Conservation (phyloP, 2,797 vertebrate genomes). For the Cyprinodon diabolis region DNA sequence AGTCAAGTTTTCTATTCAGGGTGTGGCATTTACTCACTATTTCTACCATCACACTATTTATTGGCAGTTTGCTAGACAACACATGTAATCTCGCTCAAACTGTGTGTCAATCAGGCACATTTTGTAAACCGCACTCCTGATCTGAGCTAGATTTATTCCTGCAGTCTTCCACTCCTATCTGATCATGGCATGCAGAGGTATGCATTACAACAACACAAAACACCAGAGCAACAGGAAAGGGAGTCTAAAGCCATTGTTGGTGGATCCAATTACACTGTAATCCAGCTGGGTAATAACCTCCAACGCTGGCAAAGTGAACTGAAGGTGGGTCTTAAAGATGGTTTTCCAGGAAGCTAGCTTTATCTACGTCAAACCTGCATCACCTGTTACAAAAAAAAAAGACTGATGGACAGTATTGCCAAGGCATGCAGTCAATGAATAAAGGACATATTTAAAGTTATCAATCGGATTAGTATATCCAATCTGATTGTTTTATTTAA, state of each 20-base stretch:
- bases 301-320: neutral
- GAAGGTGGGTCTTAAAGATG: constrained; percentile 4
- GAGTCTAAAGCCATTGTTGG: neutral
- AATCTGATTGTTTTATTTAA: neutral
- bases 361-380: constrained; percentile 13
- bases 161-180: constrained; percentile 25
- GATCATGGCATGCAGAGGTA: neutral
- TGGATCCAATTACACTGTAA: constrained; percentile 1
- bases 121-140: constrained; percentile 7
- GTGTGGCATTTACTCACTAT: constrained; percentile 48
- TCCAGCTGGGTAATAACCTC: constrained; percentile 7
- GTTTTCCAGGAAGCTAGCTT: constrained; percentile 4
- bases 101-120: constrained; percentile 20
- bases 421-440: neutral
- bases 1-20: constrained; percentile 30
- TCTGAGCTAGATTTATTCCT: constrained; percentile 12
- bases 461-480: neutral
- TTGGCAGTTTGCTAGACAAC: constrained; percentile 28
- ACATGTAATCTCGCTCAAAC: constrained; percentile 17
- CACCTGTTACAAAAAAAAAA: neutral
- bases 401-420: no score
- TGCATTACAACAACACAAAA: constrained; percentile 22
- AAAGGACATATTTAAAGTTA: neutral
- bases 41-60: constrained; percentile 27
- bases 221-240: neutral